These are phyloP conservation scores for Equus quagga DNA, from an alignment of 2,113 vertebrate species.

Conservation along the genomic window DNA sequence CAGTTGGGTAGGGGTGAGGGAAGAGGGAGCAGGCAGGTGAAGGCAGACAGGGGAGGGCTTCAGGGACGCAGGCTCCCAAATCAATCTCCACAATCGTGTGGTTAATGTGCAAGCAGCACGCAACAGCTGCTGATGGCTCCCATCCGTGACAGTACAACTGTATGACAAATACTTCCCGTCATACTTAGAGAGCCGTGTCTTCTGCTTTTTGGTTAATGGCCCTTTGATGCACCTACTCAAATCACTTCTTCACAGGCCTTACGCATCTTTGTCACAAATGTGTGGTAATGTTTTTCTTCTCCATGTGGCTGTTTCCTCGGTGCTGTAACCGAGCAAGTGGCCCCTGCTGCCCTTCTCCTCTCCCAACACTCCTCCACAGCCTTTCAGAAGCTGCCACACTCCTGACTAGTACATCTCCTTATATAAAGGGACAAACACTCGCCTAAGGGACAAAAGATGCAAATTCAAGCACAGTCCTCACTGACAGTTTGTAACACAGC, in stretches of 20 bases:
- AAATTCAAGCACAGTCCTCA: neutral
- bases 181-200: conserved; percentile 1
- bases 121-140: conserved; percentile 57
- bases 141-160: conserved; percentile 64
- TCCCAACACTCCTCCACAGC: neutral
- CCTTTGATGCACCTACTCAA: conserved; percentile 45
- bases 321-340: neutral
- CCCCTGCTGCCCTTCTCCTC: neutral
- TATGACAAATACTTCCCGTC: conserved; percentile 68
- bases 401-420: neutral
- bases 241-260: conserved; percentile 35
- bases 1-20: neutral
- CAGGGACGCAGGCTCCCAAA: neutral
- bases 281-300: conserved; percentile 38
- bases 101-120: conserved; percentile 57
- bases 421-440: neutral
- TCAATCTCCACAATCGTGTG: conserved; percentile 42
- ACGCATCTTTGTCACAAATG: conserved; percentile 27
- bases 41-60: neutral
- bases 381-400: neutral
- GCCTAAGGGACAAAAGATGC: neutral
- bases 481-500: neutral
- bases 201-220: conserved; percentile 65
- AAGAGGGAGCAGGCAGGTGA: conserved; percentile 46
- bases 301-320: neutral